Percentiles rank a stretch among this genome's conserved stretches.
phyloP scores from a whole-genome alignment of 2,113 vertebrate species.

The Erythrolamprus reginae region DNA sequence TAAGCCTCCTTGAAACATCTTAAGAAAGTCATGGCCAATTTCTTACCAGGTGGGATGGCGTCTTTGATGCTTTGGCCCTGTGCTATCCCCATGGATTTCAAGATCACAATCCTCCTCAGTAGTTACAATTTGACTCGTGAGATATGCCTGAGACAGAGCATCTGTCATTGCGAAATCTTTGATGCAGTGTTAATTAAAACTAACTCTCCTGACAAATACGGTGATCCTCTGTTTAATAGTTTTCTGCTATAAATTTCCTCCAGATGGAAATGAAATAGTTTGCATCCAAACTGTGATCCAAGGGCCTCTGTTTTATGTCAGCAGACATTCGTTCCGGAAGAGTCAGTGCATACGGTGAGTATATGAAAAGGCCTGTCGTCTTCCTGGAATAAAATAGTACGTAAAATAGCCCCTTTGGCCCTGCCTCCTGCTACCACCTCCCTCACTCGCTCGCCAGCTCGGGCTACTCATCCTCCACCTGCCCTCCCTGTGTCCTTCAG shows the following conservation, averaged over 20 bases:
- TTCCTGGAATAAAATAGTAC: not conserved
- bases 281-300: not conserved
- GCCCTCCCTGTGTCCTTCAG: no score
- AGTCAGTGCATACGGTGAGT: not conserved
- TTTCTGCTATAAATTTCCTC: not conserved
- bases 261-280: not conserved
- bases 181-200: not conserved
- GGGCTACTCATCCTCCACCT: no score
- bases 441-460: no score
- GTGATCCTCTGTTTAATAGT: not conserved
- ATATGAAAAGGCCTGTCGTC: not conserved
- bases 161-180: not conserved
- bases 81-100: not conserved
- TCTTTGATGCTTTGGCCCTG: not conserved
- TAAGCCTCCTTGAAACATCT: not conserved
- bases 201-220: not conserved
- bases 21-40: not conserved
- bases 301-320: not conserved
- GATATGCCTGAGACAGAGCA: not conserved
- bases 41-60: not conserved
- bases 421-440: no score
- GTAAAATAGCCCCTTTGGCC: no score
- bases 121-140: not conserved
- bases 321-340: not conserved
- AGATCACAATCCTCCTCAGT: not conserved